Evolutionary conservation across 2,888 invertebrate genomes (phyloP).

Genomic region (Agrilus cyanescens): DNA sequence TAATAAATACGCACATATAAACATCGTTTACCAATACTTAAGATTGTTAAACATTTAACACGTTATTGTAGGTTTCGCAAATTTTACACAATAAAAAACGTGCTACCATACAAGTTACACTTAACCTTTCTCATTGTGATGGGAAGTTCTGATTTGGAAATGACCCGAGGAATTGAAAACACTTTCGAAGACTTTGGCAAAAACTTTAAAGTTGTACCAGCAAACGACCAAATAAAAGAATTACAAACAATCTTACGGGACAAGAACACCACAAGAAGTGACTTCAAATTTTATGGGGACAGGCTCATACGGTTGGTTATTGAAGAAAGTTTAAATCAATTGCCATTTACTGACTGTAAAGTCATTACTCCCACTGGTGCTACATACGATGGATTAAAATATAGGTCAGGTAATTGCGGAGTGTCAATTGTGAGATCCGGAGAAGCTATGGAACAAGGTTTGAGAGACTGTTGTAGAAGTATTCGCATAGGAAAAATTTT

Average conservation of each 20-base stretch:
- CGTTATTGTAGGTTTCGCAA: no score
- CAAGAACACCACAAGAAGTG: constrained; percentile 80
- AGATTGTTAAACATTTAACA: no score
- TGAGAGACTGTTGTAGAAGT: constrained; percentile 94
- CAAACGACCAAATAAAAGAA: constrained; percentile 71
- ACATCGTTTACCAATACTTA: no score
- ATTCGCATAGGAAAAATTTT: constrained; percentile 98
- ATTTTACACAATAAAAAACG: no score
- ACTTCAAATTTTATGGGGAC: constrained; percentile 98
- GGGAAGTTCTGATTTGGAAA: constrained; percentile 34
- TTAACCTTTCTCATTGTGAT: constrained; percentile 17
- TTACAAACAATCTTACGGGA: constrained; percentile 78
- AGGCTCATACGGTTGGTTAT: constrained; percentile 93
- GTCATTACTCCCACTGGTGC: constrained; percentile 91
- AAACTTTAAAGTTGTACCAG: constrained; percentile 58
- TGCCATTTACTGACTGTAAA: constrained; percentile 84
- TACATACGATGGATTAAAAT: constrained; percentile 83
- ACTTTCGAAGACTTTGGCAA: constrained; percentile 45
- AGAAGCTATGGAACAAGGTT: constrained; percentile 45
- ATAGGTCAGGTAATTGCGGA: constrained; percentile 96
- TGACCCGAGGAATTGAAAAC: constrained; percentile 23
- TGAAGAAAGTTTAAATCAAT: constrained; percentile 93
- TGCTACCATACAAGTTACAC: no score
- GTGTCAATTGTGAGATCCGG: constrained; percentile 91
- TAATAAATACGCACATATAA: no score